Evolutionary conservation across 1,140 invertebrate species (phyloP), one percentile per base, ranked within the genome.

Genomic region (Chymomyza costata): DNA sequence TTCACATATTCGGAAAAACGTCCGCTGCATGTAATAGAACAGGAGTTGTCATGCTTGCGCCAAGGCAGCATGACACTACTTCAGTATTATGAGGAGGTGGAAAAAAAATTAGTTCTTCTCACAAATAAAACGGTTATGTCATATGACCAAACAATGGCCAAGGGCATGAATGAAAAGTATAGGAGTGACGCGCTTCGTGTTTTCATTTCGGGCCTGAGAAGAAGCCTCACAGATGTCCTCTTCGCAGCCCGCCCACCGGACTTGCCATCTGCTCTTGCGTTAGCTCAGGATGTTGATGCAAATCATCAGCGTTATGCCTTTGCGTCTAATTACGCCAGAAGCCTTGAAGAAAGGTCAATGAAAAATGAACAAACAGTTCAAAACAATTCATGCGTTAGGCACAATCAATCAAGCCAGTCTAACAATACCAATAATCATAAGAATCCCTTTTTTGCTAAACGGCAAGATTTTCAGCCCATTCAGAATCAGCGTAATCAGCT

Each of bases 231-330:
- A 5, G 49, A 58, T 15, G 37, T 53, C 3, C 25, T 49, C 1
- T 67, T 57, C 17, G 34, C 59, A 13, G 19, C 52, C 3, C 14
- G 48, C 1, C 58, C 45, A n/a, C 28, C 25, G 1, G 38, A 57
- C 25, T 37, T 63, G 19, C 38, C 50, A n/a, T 41, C 54, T 11
- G 63, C 55, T 1, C 19, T 65, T 10, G 55, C 47, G 0, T 17
- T 53, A n/a, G 40, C 50, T 1, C 43, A 58, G 11, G 49, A 51
- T 6, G 44, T 46, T 15, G 50, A 65, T 25, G 13, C 34, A 0
- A 60, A 60, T 18, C 51, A 60, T 2, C 21, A 55, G 2, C 40
- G 44, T 8, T 41, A 32, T 16, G 11, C 15, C n/a, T 35, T 1
- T n/a, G n/a, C n/a, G n/a, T n/a, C n/a, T n/a, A n/a, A n/a, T n/a